These are phyloP conservation scores for Cololabis saira DNA, from an alignment of 2,113 vertebrate genomes.

Conservation along the genomic window DNA sequence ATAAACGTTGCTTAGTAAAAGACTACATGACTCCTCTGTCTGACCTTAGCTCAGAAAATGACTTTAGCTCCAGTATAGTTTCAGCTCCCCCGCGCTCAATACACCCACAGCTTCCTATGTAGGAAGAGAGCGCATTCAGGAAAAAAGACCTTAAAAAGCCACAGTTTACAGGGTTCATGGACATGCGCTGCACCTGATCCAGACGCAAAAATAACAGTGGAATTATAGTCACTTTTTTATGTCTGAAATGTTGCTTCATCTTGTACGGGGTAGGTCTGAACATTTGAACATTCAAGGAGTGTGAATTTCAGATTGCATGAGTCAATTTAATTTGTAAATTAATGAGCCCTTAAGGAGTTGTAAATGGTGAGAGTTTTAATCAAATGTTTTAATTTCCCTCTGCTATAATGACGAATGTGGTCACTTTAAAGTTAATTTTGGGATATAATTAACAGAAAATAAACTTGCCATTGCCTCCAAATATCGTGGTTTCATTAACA, in stretches of 20 bases:
- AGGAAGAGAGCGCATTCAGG: neutral
- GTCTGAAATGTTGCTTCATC: neutral
- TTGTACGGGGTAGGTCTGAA: too few relatives aligned
- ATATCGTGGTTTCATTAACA: too few relatives aligned
- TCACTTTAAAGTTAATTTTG: too few relatives aligned
- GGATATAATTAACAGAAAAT: too few relatives aligned
- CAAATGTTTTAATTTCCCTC: too few relatives aligned
- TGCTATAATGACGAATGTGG: too few relatives aligned
- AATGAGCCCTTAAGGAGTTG: too few relatives aligned
- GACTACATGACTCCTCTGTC: conserved; percentile 35
- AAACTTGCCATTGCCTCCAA: too few relatives aligned
- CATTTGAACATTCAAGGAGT: neutral
- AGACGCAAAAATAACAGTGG: neutral
- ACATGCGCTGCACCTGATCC: neutral
- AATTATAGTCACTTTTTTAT: neutral
- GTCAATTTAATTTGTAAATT: neutral
- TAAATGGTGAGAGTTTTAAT: too few relatives aligned
- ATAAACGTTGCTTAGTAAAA: conserved; percentile 49
- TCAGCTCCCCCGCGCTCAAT: conserved; percentile 28
- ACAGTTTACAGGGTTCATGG: neutral
- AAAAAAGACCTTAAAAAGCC: conserved; percentile 15
- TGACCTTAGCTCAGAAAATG: conserved; percentile 37
- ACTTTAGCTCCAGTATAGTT: conserved; percentile 42
- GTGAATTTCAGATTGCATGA: neutral
- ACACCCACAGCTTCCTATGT: conserved; percentile 20